Conservation (phyloP, 1,140 invertebrate genomes). For the Sycophila sp. region DNA sequence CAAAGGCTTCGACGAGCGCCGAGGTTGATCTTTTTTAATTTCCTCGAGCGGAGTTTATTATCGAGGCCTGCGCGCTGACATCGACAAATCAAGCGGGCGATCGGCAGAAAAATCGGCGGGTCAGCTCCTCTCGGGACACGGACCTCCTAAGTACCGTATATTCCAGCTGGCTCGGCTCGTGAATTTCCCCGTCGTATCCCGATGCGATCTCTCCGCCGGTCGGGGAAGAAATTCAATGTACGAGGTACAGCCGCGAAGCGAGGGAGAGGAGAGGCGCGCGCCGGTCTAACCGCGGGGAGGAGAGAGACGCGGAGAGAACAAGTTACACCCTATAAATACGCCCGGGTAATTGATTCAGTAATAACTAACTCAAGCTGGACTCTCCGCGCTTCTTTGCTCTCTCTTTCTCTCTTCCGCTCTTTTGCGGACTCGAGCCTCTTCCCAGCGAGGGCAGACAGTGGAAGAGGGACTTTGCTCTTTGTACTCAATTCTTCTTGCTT, state of each 20-base stretch:
- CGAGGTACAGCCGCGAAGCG: slow-evolving; percentile 39
- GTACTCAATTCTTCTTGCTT: slow-evolving; percentile 32
- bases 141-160: slow-evolving; percentile 44
- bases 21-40: too few relatives aligned
- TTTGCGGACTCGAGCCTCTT: neutral
- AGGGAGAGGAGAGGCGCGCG: slow-evolving; percentile 41
- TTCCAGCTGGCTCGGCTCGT: slow-evolving; percentile 44
- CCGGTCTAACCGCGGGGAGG: neutral
- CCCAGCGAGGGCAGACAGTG: slow-evolving; percentile 1
- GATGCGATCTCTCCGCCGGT: slow-evolving; percentile 50
- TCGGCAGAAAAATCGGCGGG: too few relatives aligned
- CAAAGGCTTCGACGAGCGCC: too few relatives aligned
- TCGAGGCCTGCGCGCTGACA: too few relatives aligned
- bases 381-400: slow-evolving; percentile 35
- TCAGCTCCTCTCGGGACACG: neutral
- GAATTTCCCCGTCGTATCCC: slow-evolving; percentile 58
- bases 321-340: slow-evolving; percentile 64
- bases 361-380: slow-evolving; percentile 62
- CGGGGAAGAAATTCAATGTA: slow-evolving; percentile 27
- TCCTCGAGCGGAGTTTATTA: too few relatives aligned
- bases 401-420: slow-evolving; percentile 34
- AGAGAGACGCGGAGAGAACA: slow-evolving; percentile 49
- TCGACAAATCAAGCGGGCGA: too few relatives aligned
- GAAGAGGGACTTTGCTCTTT: slow-evolving; percentile 22
- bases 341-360: slow-evolving; percentile 64